These are phyloP conservation scores for Puma concolor DNA, from an alignment of 2,113 vertebrate genomes.

Conservation along the genomic window DNA sequence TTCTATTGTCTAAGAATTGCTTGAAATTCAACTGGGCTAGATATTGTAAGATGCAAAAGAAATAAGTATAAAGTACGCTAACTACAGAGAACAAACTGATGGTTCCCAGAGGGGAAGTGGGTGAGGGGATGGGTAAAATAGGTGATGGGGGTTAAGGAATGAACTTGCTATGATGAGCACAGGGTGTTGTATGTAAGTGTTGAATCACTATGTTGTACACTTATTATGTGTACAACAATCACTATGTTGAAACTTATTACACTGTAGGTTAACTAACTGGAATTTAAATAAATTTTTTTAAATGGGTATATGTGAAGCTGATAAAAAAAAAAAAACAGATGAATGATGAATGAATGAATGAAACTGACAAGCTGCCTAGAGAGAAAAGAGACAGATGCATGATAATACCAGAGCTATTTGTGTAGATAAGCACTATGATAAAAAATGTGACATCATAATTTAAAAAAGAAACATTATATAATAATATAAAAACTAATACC, in stretches of 20 bases:
- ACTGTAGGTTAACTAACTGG: neutral
- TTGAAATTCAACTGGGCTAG: neutral
- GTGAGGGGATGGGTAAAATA: neutral
- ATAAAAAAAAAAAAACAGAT: neutral
- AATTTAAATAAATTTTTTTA: neutral
- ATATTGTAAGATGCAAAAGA: neutral
- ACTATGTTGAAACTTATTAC: neutral
- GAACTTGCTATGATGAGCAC: neutral
- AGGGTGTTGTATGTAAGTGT: neutral
- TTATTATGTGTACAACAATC: no score
- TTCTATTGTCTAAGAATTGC: neutral
- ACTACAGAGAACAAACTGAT: neutral
- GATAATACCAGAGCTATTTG: neutral
- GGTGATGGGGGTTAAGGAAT: neutral
- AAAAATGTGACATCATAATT: conserved; percentile 3
- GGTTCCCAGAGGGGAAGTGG: neutral
- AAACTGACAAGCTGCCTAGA: neutral
- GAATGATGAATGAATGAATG: neutral
- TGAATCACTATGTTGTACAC: neutral
- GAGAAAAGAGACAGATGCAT: neutral
- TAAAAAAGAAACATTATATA: neutral
- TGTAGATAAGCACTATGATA: conserved; percentile 12
- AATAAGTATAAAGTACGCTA: neutral
- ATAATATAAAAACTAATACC: conserved; percentile 31
- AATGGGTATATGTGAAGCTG: neutral